Evolutionary conservation across 2,888 invertebrate species (phyloP).

Genomic region (Trimorus sp.): DNA sequence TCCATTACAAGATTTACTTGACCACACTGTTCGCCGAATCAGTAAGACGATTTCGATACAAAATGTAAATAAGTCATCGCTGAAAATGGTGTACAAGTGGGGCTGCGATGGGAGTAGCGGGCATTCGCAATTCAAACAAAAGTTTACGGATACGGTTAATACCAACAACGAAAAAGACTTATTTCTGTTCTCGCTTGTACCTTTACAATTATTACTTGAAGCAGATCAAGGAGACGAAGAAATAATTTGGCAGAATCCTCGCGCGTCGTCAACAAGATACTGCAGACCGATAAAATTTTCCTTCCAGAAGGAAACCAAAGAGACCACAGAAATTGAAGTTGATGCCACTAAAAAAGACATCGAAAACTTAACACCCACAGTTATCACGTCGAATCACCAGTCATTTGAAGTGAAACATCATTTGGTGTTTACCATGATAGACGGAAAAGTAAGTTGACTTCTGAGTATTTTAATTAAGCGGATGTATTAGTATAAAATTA

Average conservation of each 20-base stretch:
- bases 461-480: too few relatives aligned
- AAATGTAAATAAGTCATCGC: too few relatives aligned
- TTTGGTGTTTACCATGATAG: too few relatives aligned
- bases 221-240: conserved; percentile 6
- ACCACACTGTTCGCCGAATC: too few relatives aligned
- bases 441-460: too few relatives aligned
- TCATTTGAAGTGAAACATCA: too few relatives aligned
- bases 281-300: conserved; percentile 37
- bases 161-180: background rate
- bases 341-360: conserved; percentile 24
- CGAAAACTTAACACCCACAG: conserved; percentile 10
- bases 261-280: conserved; percentile 30
- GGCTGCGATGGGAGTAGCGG: conserved; percentile 32
- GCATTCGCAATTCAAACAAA: conserved; percentile 18
- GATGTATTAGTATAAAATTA: too few relatives aligned
- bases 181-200: conserved; percentile 37
- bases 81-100: too few relatives aligned
- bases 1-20: too few relatives aligned
- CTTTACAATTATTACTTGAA: conserved; percentile 13
- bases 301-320: conserved; percentile 35
- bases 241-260: conserved; percentile 36
- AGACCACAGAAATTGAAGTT: conserved; percentile 17
- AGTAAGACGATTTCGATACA: too few relatives aligned
- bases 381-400: too few relatives aligned
- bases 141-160: background rate